Conservation (phyloP, 2,888 invertebrate genomes). For the Tanytarsus gracilentus region DNA sequence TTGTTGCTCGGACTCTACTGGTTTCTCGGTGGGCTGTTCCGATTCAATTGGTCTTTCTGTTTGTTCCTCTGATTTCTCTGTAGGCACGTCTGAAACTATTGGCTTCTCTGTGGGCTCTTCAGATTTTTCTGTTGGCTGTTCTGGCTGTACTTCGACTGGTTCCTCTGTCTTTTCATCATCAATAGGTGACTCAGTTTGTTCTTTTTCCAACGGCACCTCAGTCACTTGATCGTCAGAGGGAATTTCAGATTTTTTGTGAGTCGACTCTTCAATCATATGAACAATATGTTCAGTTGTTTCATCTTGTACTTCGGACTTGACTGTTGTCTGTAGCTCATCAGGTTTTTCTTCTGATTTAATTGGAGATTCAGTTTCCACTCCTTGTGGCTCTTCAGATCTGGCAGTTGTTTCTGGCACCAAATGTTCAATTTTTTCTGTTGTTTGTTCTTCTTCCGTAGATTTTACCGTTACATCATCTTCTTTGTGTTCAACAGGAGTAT, state of each 20-base stretch:
- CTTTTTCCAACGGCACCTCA: background rate
- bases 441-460: slow-evolving; percentile 13
- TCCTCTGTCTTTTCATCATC: background rate
- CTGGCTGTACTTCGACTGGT: background rate
- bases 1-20: slow-evolving; percentile 28
- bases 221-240: background rate
- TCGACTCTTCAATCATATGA: background rate
- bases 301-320: background rate
- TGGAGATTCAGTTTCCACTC: too few species aligned
- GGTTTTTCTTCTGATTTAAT: background rate
- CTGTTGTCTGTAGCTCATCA: background rate
- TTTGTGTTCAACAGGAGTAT: background rate
- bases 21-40: slow-evolving; percentile 29
- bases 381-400: background rate
- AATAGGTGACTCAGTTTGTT: background rate
- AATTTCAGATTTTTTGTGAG: background rate
- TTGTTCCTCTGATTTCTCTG: background rate
- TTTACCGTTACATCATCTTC: slow-evolving; percentile 12
- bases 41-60: slow-evolving; percentile 29
- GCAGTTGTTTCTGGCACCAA: background rate
- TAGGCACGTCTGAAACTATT: background rate
- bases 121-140: background rate
- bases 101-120: background rate
- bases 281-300: background rate
- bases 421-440: slow-evolving; percentile 1